Base-by-base conservation (phyloP, 2,113 vertebrate species). In the Emydocephalus ijimae region DNA sequence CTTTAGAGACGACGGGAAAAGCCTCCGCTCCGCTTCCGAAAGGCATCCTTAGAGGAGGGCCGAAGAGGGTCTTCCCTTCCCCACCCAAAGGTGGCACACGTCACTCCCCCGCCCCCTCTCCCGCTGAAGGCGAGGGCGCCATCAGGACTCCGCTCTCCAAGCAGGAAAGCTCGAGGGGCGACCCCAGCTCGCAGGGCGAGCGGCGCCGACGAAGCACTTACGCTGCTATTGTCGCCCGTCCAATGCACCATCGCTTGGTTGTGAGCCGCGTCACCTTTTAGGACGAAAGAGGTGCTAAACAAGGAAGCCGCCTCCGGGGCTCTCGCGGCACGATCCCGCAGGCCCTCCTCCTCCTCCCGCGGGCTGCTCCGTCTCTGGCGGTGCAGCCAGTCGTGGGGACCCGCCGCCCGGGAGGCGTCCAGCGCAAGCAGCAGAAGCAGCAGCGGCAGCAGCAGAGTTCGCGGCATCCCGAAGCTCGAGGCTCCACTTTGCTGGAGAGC, bases 161-260 rank as follows among this genome's bases (percentile, higher is more conserved):
- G 57, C 5, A 34, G 14, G 48, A 55, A 39, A 29, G 34, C 54
- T 54, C 20, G 15, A 9, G 48, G 3, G 18, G 23, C 21, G 85
- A 52, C 3, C n/a, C 21, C 39, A 29, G 21, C 39, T 12, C 52
- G 92, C 5, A 0, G 11, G 64, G n/a, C 4, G 88, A 88, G 57
- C 39, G n/a, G 45, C 15, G 1, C 48, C 23, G 15, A 4, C 55
- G 45, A 15, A 20, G 14, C 97, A 99, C 99, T 99, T 95, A 99
- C 99, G 96, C 99, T 99, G 98, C 99, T 99, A 98, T 99, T 99
- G 96, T 99, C 98, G 89, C 99, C 99, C 43, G 99, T 99, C 99
- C 99, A 99, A 98, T 99, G 99, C 96, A 99, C 99, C 98, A 99
- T 99, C 96, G 99, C 99, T 98, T 99, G 99, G 97, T 99, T 99